Evolutionary conservation across 2,113 vertebrate species (phyloP), one percentile per base, ranked within the genome.

Genomic region (Sarotherodon lohbergeri): DNA sequence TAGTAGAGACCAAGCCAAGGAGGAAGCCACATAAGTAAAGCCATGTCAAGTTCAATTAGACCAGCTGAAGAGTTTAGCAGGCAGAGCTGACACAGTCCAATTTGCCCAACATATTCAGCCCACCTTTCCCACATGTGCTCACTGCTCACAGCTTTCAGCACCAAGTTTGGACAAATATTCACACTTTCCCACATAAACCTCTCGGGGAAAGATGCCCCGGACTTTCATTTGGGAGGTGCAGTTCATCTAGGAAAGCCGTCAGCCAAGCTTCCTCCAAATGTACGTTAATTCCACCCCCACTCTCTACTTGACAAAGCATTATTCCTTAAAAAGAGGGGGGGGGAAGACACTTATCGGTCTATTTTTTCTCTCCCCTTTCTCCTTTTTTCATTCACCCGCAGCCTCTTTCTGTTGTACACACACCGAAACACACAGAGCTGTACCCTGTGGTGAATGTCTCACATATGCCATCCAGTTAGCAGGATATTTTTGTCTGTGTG

Each of bases 41-140:
- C 90, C 81, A 68, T 80, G 95, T 95, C 95, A 94, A 83, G 73
- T 94, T 95, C 92, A 96, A 94, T 96, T 94, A 95, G 93, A 73
- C 34, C 90, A 91, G 91, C 82, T 88, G 88, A 93, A 86, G 90
- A 91, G 88, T 80, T 91, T 78, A 81, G 85, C 90, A 83, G 92
- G 80, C 93, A 11, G 68, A 81, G 88, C 89, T 92, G 91, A 94
- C 88, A 82, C 88, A 93, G 93, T 93, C 85, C 92, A 95, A 96
- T 94, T 95, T 95, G 94, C 93, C 86, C 79, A 50, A 89, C 92
- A 93, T 92, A 94, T 90, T 93, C 91, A 94, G 84, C 86, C 87
- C 91, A 94, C 94, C 94, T 95, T 93, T 92, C 91, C 92, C 92
- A 95, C 94, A 94, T 93, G 94, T 90, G 94, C 83, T 90, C 54